Evolutionary conservation across 1,140 invertebrate species (phyloP).

Genomic region (Luehdorfia chinensis): DNA sequence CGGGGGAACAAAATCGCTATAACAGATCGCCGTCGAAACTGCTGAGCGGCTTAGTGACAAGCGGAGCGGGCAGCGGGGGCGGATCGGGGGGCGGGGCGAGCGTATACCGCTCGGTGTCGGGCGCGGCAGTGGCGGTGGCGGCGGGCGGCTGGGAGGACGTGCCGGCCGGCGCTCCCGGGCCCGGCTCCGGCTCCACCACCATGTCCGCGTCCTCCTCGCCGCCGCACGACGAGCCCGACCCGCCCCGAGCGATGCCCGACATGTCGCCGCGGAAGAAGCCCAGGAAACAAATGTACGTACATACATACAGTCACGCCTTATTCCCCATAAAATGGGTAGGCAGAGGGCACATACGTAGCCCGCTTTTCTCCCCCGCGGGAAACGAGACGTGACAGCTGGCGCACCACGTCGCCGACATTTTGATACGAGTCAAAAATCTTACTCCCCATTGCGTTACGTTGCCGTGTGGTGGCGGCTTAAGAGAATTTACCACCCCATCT

Average conservation of each 20-base stretch:
- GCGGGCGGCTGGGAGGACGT: slow-evolving; percentile 50
- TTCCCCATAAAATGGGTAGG: too few relatives aligned
- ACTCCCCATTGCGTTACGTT: too few relatives aligned
- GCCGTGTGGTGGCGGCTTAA: too few relatives aligned
- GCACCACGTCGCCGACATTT: too few relatives aligned
- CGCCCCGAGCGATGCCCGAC: slow-evolving; percentile 62
- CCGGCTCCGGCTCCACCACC: slow-evolving; percentile 49
- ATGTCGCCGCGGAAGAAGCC: slow-evolving; percentile 84
- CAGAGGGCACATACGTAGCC: too few relatives aligned
- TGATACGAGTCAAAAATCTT: too few relatives aligned
- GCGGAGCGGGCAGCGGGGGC: slow-evolving; percentile 8
- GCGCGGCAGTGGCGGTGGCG: slow-evolving; percentile 27
- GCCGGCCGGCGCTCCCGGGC: slow-evolving; percentile 22
- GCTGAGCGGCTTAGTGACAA: slow-evolving; percentile 17
- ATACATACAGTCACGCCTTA: slow-evolving; percentile 2
- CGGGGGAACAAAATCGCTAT: too few relatives aligned
- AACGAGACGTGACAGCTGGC: too few relatives aligned
- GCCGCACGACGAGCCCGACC: slow-evolving; percentile 70
- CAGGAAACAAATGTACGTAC: slow-evolving; percentile 82
- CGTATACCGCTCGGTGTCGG: slow-evolving; percentile 18
- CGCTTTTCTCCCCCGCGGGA: too few relatives aligned
- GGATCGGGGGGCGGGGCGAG: slow-evolving; percentile 49
- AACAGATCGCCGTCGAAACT: slow-evolving; percentile 34
- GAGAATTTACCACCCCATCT: too few relatives aligned
- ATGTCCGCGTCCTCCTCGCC: slow-evolving; percentile 52